phyloP scores from a whole-genome alignment of 2,888 invertebrate genomes.

The Acrobeloides nanus region DNA sequence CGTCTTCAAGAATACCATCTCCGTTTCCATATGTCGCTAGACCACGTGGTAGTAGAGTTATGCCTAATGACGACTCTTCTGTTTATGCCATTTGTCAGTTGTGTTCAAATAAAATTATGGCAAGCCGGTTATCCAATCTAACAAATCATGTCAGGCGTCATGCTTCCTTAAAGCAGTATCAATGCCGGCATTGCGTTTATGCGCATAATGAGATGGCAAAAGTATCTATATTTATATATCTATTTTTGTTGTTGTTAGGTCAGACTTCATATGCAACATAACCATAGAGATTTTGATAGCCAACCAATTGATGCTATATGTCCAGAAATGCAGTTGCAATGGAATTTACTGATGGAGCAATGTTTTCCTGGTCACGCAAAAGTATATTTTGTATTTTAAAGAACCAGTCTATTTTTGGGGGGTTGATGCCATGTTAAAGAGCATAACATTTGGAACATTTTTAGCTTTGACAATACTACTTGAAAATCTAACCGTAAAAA shows the following conservation, averaged over 20 bases:
- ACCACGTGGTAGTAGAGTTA: conserved; percentile 9
- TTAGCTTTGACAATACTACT: no score
- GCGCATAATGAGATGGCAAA: conserved; percentile 38
- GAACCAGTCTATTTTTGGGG: no score
- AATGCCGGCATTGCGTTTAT: conserved; percentile 37
- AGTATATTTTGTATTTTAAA: no score
- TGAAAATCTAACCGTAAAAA: no score
- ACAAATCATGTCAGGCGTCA: conserved; percentile 39
- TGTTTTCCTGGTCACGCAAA: conserved; percentile 37
- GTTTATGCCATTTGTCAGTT: conserved; percentile 22
- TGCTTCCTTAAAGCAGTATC: conserved; percentile 35
- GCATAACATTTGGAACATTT: no score
- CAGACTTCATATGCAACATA: conserved; percentile 36
- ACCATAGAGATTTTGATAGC: conserved; percentile 29
- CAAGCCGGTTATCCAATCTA: conserved; percentile 32
- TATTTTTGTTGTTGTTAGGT: conserved; percentile 26
- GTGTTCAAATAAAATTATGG: conserved; percentile 30
- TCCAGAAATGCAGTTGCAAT: conserved; percentile 31
- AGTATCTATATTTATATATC: no score
- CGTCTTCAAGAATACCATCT: conserved; percentile 7
- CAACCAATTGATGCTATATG: conserved; percentile 27
- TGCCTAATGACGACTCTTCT: conserved; percentile 15
- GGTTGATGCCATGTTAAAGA: no score
- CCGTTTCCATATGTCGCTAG: conserved; percentile 11
- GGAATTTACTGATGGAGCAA: conserved; percentile 33